A percentile compares a stretch with the other conserved stretches of the same genome.
These are phyloP conservation scores for Quiscalus mexicanus DNA, from an alignment of 2,113 vertebrate species.

Conservation along the genomic window DNA sequence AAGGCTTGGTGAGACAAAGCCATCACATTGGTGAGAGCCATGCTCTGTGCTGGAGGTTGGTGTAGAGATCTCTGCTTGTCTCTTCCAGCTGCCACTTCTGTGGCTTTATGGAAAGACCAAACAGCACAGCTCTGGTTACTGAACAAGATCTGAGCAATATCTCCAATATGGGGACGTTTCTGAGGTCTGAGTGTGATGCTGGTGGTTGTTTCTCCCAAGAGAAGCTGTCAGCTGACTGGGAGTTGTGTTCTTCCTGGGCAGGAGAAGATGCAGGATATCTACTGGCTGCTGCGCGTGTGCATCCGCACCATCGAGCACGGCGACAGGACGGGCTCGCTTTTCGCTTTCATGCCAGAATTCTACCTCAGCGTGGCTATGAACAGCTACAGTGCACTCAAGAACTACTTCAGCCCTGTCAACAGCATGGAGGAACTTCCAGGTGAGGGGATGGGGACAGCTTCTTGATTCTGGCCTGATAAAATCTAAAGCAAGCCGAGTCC, in stretches of 20 bases:
- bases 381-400: slow-evolving; percentile 96
- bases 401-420: slow-evolving; percentile 95
- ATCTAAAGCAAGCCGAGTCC: background rate
- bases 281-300: slow-evolving; percentile 93
- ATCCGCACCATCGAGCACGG: slow-evolving; percentile 90
- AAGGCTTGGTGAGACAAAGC: background rate
- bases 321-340: slow-evolving; percentile 86
- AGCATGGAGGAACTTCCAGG: slow-evolving; percentile 96
- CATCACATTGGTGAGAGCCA: background rate
- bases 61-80: background rate
- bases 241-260: slow-evolving; percentile 43
- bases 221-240: background rate
- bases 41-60: background rate
- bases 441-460: slow-evolving; percentile 14
- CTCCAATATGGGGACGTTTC: background rate
- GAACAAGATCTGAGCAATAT: background rate
- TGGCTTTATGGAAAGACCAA: background rate
- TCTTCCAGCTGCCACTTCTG: background rate
- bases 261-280: slow-evolving; percentile 98
- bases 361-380: slow-evolving; percentile 98
- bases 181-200: background rate
- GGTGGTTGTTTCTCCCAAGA: background rate
- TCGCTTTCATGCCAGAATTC: slow-evolving; percentile 95
- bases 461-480: background rate
- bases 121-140: background rate